Percentiles rank a stretch among this genome's conserved stretches.
Evolutionary conservation across 2,113 vertebrate genomes (phyloP).

Genomic region (Emydura subglobosa): DNA sequence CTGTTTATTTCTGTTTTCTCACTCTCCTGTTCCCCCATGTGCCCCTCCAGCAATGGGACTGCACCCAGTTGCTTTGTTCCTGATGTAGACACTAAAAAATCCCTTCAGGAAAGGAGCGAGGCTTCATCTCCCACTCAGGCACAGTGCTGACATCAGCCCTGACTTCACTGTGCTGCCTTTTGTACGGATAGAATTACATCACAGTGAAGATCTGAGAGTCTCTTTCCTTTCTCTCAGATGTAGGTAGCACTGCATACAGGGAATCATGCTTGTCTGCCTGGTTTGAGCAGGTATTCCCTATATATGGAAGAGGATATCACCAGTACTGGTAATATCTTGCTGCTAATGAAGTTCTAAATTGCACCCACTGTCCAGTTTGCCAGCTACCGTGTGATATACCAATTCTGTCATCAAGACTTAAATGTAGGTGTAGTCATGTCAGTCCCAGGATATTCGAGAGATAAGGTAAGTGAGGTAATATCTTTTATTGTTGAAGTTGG

Average conservation of each 20-base stretch:
- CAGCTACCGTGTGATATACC: background rate
- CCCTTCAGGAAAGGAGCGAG: background rate
- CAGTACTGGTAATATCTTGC: background rate
- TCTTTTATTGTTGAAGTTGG: no score
- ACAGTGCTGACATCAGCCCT: constrained; percentile 25
- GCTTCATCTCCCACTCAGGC: background rate
- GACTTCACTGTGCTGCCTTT: constrained; percentile 33
- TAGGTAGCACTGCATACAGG: background rate
- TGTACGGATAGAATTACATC: background rate
- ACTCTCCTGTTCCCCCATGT: background rate
- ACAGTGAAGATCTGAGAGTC: background rate
- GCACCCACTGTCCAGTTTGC: background rate
- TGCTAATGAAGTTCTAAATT: background rate
- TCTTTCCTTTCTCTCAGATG: background rate
- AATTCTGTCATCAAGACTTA: background rate
- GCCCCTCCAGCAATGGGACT: background rate
- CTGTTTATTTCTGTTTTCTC: background rate
- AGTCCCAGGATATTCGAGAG: no score
- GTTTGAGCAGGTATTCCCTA: background rate
- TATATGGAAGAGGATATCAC: background rate
- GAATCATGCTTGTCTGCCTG: background rate
- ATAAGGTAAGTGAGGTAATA: no score
- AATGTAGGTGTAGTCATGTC: background rate
- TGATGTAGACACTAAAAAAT: background rate
- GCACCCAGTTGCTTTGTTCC: background rate